Evolutionary conservation across 2,888 invertebrate species (phyloP), one percentile per base, ranked within the genome.

Genomic region (Spisula solida): DNA sequence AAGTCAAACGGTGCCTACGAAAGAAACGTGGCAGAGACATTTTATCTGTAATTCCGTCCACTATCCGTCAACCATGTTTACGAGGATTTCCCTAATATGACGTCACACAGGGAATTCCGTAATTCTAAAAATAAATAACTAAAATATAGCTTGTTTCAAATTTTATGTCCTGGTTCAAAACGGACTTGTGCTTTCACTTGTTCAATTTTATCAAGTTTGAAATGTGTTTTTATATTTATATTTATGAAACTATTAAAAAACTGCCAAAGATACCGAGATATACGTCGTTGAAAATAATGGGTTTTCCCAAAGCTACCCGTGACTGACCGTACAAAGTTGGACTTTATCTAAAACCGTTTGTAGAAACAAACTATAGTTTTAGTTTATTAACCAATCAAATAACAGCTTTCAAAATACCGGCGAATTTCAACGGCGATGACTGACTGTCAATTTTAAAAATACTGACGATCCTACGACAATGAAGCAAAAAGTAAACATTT

Each of bases 11-110:
- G 66, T 93, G 90, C 92, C 93, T 89, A 70, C 93, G 84, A 14
- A 92, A 87, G 81, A 91, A 93, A 91, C 94, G 93, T 93, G 92
- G 92, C 92, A 93, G 79, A 80, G 89, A 87, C 93, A 93, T 93
- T 81, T 82, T 90, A 75, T 75, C 75, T 34, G 18, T 34, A n/a
- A 18, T 75, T 34, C 75, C 14, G 29, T 18, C 12, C 55, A 25
- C 82, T 82, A 75, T 25, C 56, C 66, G 31, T 66, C 82, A 83
- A 82, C 88, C 88, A 89, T 89, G 85, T 87, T 85, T 84, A 88
- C 83, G 47, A 34, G 75, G 29, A 29, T 84, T 79, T 60, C 31
- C 82, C 29, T 51, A n/a, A 10, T 16, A 48, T 90, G 90, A 90
- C 90, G 90, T 90, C 78, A 80, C 14, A 20, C 12, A 70, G 55